Conservation (phyloP, 2,888 invertebrate species). For the Caenorhabditis sp. region DNA sequence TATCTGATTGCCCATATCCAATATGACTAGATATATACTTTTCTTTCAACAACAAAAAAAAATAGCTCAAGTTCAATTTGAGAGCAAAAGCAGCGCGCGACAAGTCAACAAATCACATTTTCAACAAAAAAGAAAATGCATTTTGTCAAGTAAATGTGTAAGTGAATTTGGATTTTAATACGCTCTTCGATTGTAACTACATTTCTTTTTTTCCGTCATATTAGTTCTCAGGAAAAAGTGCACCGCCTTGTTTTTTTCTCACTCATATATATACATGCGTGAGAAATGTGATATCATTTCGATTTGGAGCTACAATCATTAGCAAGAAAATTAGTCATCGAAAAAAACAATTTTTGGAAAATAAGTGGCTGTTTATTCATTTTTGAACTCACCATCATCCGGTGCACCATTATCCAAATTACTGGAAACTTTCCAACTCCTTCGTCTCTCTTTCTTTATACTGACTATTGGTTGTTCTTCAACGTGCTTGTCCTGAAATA, state of each 20-base stretch:
- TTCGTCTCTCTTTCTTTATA: conserved; percentile 48
- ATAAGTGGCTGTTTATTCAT: background rate
- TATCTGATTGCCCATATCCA: conserved; percentile 34
- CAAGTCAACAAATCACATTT: conserved; percentile 3
- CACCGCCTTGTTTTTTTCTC: background rate
- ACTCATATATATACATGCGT: background rate
- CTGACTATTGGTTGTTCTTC: conserved; percentile 33
- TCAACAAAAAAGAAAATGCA: background rate
- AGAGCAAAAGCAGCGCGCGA: conserved; percentile 14
- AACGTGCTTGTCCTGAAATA: conserved; percentile 49
- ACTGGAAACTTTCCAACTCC: conserved; percentile 45
- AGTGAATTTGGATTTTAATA: conserved; percentile 48
- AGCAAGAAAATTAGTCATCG: background rate
- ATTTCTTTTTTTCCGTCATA: background rate
- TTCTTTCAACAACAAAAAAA: background rate
- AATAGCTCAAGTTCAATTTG: background rate
- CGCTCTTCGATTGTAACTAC: conserved; percentile 9
- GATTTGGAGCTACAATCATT: background rate
- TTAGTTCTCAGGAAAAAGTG: background rate
- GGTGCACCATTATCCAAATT: conserved; percentile 53
- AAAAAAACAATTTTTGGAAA: background rate
- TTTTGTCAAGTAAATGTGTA: conserved; percentile 10
- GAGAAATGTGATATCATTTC: too few relatives aligned
- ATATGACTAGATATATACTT: background rate
- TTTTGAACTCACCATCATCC: conserved; percentile 45